Evolutionary conservation across 2,113 vertebrate genomes (phyloP).

Genomic region (Corythaixoides concolor): DNA sequence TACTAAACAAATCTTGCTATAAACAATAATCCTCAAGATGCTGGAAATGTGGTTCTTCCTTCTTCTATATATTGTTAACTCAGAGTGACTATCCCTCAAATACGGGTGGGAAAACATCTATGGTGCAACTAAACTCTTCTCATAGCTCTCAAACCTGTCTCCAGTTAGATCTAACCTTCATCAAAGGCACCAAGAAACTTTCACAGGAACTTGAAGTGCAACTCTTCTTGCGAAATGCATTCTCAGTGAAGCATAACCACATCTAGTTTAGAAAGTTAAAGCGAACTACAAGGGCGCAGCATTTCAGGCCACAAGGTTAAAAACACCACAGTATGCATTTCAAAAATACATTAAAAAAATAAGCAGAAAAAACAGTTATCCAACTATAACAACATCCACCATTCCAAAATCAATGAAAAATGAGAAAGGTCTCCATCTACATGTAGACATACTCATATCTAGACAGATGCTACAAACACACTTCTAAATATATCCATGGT

Average conservation of each 20-base stretch:
- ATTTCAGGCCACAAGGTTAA: neutral
- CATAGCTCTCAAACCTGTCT: neutral
- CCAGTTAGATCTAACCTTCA: neutral
- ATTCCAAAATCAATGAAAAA: neutral
- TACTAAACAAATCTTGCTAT: neutral
- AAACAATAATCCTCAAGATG: neutral
- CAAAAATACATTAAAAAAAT: neutral
- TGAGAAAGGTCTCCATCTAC: neutral
- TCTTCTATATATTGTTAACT: neutral
- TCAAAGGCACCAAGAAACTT: neutral
- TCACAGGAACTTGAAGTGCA: neutral
- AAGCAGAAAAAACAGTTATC: neutral
- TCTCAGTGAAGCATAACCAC: neutral
- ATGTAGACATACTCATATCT: rapidly evolving
- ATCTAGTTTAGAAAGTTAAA: neutral
- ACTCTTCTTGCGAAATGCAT: neutral
- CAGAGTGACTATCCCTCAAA: neutral
- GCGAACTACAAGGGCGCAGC: neutral
- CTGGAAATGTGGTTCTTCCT: neutral
- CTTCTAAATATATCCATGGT: neutral
- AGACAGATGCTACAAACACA: neutral
- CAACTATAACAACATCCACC: neutral
- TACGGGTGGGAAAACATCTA: neutral
- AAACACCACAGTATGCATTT: neutral
- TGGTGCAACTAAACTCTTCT: neutral